These are phyloP conservation scores for Gryllus longicercus DNA, from an alignment of 2,888 invertebrate genomes.

Conservation along the genomic window DNA sequence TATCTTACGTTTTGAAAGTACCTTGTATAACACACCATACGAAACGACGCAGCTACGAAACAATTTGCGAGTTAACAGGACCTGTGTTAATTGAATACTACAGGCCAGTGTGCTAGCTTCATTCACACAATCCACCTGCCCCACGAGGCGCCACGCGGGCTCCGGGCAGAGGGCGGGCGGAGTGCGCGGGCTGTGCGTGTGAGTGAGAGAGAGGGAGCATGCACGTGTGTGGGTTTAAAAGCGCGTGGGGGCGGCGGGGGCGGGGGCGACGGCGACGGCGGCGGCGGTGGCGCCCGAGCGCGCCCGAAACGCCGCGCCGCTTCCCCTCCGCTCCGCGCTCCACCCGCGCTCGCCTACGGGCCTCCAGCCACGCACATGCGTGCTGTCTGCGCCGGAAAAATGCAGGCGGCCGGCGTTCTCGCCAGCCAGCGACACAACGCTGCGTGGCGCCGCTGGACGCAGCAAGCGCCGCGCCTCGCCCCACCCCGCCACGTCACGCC, in stretches of 20 bases:
- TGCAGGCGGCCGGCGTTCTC: not conserved
- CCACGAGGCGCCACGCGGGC: not conserved
- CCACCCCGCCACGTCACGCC: no score
- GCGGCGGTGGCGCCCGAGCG: not conserved
- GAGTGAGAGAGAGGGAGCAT: no score
- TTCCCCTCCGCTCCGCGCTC: not conserved
- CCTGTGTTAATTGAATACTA: no score
- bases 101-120: not conserved
- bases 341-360: not conserved
- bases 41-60: no score
- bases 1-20: no score
- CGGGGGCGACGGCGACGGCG: not conserved
- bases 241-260: not conserved
- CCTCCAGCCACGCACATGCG: not conserved
- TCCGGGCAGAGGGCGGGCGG: no score
- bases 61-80: no score
- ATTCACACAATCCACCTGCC: not conserved
- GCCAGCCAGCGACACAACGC: not conserved
- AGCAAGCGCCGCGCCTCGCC: not conserved
- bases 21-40: no score
- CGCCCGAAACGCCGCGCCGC: not conserved
- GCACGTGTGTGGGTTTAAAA: not conserved
- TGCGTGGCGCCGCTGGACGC: not conserved
- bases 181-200: no score
- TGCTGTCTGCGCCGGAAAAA: not conserved